phyloP scores from a whole-genome alignment of 2,113 vertebrate species.

The Nothoprocta perdicaria region DNA sequence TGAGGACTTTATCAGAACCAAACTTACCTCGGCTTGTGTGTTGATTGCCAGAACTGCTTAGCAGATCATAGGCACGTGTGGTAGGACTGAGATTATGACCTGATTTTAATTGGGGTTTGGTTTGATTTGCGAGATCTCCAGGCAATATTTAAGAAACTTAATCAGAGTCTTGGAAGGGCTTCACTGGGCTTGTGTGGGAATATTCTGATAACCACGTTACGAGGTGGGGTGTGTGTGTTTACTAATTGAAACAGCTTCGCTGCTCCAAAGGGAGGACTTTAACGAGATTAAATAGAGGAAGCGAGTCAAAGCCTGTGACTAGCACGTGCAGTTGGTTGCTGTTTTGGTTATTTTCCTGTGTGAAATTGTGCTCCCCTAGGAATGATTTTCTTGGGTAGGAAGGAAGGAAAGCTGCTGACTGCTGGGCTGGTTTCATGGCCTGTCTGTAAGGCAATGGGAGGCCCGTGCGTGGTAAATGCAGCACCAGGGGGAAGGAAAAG shows the following conservation, averaged over 20 bases:
- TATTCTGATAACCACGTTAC: neutral
- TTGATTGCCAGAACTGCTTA: neutral
- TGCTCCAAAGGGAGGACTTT: neutral
- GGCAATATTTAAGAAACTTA: neutral
- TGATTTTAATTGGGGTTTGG: constrained; percentile 56
- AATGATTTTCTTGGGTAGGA: neutral
- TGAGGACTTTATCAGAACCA: neutral
- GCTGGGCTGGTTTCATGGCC: neutral
- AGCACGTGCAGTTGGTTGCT: neutral
- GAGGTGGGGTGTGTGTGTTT: neutral
- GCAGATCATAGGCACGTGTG: neutral
- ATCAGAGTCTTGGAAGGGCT: neutral
- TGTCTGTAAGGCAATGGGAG: neutral
- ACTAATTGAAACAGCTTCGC: neutral
- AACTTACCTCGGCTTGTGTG: constrained; percentile 24
- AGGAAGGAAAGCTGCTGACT: neutral
- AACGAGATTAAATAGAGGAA: neutral
- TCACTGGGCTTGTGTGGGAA: neutral
- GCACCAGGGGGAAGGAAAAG: neutral
- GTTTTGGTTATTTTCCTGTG: neutral
- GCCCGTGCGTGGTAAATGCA: neutral
- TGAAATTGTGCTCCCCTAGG: neutral
- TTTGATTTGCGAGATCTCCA: neutral
- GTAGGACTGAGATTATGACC: neutral
- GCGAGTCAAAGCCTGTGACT: neutral